Base-by-base conservation (phyloP, 1,140 invertebrate genomes). In the Euglossa dilemma region DNA sequence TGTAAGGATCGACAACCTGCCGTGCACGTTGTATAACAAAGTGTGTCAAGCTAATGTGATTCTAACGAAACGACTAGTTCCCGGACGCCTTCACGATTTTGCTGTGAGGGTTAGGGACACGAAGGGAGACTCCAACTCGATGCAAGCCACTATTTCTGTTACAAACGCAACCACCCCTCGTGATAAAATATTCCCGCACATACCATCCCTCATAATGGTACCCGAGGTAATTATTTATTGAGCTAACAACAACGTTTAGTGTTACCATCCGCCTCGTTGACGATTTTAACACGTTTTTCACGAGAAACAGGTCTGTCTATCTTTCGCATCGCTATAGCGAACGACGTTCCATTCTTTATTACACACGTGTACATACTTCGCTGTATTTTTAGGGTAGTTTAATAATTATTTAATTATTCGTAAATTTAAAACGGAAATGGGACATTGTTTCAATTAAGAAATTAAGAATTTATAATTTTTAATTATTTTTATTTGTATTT, bases 31-130 rank as follows among this genome's bases (percentile, higher is more conserved):
- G 73, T 97, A 97, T 94, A 97, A 97, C 93, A 97, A 97, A 43
- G 96, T 97, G 76, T 98, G 97, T 92, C 97, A 97, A 92, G 97
- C 97, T 20, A 98, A 98, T 92, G 96, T 98, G 71, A 96, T 97
- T 72, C 94, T 98, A 74, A 96, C 96, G 78, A 95, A 96, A 85
- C 94, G 96, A 61, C 93, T 98, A 84, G 96, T 97, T 91, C 95
- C 96, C 5, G 97, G 97, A 14, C 95, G 97, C 72, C 96, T 97
- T 88, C 97, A 98, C 93, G 97, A 98, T 94, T 97, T 98, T 93
- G 94, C 96, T 59, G 95, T 98, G 69, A 96, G 96, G 52, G 97
- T 97, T 50, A 95, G 95, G 83, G 97, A 98, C 94, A 97, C 97
- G 72, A 96, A 96, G 91, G 97, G 97, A 61, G 96, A 97, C 85